Conservation (phyloP, 2,888 invertebrate genomes). For the Ectropis crepuscularia region DNA sequence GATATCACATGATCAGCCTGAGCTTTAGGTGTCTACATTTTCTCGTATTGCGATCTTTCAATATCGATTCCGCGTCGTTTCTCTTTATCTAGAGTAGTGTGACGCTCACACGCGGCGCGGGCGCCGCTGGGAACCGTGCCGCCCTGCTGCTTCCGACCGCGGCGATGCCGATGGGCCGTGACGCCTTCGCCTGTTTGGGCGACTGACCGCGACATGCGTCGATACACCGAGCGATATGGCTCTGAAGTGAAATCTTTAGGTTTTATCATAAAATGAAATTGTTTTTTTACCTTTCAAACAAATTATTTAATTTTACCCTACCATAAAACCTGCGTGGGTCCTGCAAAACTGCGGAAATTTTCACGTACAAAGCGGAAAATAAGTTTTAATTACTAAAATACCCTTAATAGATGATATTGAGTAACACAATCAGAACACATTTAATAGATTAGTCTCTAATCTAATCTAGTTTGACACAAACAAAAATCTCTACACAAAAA, state of each 20-base stretch:
- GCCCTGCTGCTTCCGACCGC: conserved; percentile 41
- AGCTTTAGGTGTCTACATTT: conserved; percentile 1
- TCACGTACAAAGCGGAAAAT: too few relatives aligned
- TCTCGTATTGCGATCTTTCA: conserved; percentile 27
- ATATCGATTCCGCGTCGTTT: conserved; percentile 48
- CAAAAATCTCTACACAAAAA: too few relatives aligned
- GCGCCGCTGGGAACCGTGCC: conserved; percentile 71
- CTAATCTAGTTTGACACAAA: too few relatives aligned
- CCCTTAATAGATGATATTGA: too few relatives aligned
- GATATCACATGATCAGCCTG: too few relatives aligned
- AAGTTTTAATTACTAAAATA: too few relatives aligned
- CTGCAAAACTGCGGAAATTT: too few relatives aligned
- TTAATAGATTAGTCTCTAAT: too few relatives aligned
- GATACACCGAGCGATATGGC: conserved; percentile 17
- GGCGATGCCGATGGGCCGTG: conserved; percentile 42
- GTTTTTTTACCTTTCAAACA: background rate
- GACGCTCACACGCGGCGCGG: conserved; percentile 57
- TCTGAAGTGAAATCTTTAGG: conserved; percentile 16
- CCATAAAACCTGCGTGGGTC: too few relatives aligned
- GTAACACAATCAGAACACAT: too few relatives aligned
- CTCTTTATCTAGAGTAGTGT: conserved; percentile 64
- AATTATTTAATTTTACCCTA: too few relatives aligned
- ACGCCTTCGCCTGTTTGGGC: conserved; percentile 43
- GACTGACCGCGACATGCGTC: conserved; percentile 42
- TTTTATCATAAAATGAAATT: background rate